Conservation (phyloP, 1,140 invertebrate genomes). For the Meteorus sp. region DNA sequence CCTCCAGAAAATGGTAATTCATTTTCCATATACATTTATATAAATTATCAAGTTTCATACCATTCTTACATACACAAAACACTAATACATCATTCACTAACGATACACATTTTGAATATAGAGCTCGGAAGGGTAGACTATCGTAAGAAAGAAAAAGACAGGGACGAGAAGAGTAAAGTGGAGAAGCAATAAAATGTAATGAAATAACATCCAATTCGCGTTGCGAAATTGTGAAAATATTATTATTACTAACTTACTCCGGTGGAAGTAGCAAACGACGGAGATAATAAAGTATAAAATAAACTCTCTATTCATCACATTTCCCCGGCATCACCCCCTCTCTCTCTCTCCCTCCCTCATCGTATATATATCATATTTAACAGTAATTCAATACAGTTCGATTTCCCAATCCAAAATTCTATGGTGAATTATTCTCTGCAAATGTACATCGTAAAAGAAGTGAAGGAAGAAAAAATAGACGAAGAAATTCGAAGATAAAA, state of each 20-base stretch:
- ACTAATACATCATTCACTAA: not conserved
- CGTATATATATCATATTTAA: no score
- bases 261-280: conserved; percentile 24
- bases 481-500: conserved; percentile 29
- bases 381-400: no score
- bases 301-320: not conserved
- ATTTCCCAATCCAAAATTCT: no score
- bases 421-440: not conserved
- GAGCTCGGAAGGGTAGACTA: conserved; percentile 1
- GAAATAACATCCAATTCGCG: conserved; percentile 59
- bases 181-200: conserved; percentile 61
- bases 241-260: conserved; percentile 61
- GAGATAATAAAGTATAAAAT: not conserved
- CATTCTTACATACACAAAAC: not conserved
- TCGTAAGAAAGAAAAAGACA: no score
- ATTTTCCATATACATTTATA: no score
- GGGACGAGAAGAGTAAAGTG: no score
- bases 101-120: no score
- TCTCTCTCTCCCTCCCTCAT: no score
- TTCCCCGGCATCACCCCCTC: not conserved
- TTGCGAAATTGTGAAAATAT: conserved; percentile 60
- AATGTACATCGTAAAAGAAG: conserved; percentile 26
- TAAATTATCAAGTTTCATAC: conserved; percentile 15
- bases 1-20: no score
- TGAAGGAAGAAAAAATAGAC: conserved; percentile 26